phyloP scores from a whole-genome alignment of 2,113 vertebrate species.

The Chauna torquata region DNA sequence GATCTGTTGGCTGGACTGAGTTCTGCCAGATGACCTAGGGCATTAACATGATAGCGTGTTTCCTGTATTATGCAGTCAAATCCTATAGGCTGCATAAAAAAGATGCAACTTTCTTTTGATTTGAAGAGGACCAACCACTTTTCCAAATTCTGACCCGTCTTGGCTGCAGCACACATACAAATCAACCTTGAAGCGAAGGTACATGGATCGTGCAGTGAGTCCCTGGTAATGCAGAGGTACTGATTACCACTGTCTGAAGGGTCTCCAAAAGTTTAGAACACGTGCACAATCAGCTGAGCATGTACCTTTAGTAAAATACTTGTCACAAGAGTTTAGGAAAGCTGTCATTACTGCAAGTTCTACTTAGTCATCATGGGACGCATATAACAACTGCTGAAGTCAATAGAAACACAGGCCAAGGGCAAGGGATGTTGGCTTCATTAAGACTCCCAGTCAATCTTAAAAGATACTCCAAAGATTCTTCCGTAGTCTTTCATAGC shows the following conservation, averaged over 20 bases:
- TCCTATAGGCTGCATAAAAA: not conserved
- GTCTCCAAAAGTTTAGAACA: not conserved
- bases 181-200: rapidly evolving
- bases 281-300: not conserved
- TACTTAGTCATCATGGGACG: not conserved
- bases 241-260: not conserved
- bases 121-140: not conserved
- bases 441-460: slow-evolving; percentile 48
- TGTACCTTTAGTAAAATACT: not conserved
- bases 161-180: rapidly evolving
- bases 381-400: not conserved
- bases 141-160: not conserved
- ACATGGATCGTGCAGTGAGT: not conserved
- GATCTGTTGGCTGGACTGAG: rapidly evolving
- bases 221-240: not conserved
- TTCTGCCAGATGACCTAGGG: not conserved
- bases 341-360: not conserved
- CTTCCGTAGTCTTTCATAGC: not conserved
- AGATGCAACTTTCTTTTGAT: not conserved
- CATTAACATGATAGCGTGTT: rapidly evolving
- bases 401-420: not conserved
- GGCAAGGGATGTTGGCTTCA: not conserved
- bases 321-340: not conserved
- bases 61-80: not conserved
- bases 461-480: slow-evolving; percentile 43